Conservation (phyloP, 2,113 vertebrate genomes). For the Callospermophilus lateralis region DNA sequence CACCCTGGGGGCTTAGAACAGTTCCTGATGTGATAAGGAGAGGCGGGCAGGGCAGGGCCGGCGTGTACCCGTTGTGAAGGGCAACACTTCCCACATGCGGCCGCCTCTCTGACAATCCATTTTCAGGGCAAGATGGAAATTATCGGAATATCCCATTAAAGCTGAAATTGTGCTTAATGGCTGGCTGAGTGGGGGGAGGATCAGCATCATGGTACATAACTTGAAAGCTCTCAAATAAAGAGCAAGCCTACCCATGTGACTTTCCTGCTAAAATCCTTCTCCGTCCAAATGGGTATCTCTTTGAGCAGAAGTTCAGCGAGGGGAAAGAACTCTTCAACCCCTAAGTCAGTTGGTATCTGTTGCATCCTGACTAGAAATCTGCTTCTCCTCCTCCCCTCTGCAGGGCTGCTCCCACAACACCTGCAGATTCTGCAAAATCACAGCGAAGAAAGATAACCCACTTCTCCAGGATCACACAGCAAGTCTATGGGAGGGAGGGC, state of each 20-base stretch:
- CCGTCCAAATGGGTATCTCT: neutral
- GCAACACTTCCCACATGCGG: neutral
- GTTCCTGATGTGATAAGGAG: rapidly evolving
- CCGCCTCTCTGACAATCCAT: neutral
- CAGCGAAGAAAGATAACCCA: rapidly evolving
- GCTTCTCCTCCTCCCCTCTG: neutral
- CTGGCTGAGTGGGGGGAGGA: neutral
- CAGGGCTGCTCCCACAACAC: neutral
- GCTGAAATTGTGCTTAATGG: neutral
- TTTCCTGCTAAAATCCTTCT: neutral
- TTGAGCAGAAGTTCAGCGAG: neutral
- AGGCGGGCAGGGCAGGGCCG: neutral
- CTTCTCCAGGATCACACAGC: neutral
- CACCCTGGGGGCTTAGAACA: neutral
- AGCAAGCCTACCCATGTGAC: neutral
- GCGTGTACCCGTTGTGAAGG: neutral
- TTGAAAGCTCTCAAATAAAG: neutral
- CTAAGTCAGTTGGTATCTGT: neutral
- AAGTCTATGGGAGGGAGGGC: neutral
- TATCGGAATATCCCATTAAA: neutral
- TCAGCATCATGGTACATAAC: rapidly evolving
- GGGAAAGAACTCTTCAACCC: neutral
- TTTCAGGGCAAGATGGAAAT: neutral
- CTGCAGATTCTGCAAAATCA: neutral
- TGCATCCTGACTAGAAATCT: neutral